phyloP scores from a whole-genome alignment of 2,888 invertebrate genomes.

The Pimpla rufipes region DNA sequence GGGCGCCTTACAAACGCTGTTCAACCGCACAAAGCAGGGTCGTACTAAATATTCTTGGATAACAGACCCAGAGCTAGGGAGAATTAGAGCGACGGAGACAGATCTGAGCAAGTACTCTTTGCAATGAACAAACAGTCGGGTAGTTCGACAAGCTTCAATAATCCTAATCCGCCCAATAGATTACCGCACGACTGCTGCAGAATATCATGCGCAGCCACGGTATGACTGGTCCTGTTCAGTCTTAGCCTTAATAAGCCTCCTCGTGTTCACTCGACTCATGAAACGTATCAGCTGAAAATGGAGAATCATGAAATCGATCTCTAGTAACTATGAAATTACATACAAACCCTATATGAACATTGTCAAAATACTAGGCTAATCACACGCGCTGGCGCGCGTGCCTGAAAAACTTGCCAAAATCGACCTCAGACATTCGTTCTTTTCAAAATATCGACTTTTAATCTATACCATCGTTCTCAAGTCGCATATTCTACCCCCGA shows the following conservation, averaged over 20 bases:
- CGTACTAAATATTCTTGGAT: conserved; percentile 12
- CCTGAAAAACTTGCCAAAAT: no score
- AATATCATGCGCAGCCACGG: conserved; percentile 54
- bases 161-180: conserved; percentile 65
- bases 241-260: conserved; percentile 30
- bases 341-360: neutral
- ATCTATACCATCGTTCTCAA: no score
- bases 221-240: conserved; percentile 32
- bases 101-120: conserved; percentile 59
- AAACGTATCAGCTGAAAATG: neutral
- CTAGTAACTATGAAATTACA: neutral
- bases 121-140: conserved; percentile 65
- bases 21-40: conserved; percentile 3
- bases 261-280: conserved; percentile 20
- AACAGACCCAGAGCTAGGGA: conserved; percentile 40
- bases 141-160: conserved; percentile 67
- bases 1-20: neutral
- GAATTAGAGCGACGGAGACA: conserved; percentile 60
- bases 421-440: no score
- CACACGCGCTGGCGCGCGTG: no score
- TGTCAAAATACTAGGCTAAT: no score
- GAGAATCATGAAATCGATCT: neutral
- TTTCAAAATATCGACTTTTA: no score
- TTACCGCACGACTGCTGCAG: conserved; percentile 57
- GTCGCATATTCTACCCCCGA: no score